Conservation (phyloP, 2,113 vertebrate species). For the Albula goreensis region DNA sequence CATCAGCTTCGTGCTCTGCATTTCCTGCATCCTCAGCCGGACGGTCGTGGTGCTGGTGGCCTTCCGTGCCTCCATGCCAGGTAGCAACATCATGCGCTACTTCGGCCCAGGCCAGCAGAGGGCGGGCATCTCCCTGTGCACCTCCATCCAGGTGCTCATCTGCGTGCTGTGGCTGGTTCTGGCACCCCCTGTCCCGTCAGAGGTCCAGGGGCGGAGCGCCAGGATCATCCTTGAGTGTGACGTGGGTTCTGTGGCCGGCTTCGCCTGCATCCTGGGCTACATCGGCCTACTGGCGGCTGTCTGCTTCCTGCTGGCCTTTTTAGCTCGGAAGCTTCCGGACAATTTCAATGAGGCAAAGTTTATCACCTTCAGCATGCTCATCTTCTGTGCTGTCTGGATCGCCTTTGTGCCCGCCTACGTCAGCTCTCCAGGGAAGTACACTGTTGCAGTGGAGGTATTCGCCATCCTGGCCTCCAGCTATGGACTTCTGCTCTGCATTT, state of each 20-base stretch:
- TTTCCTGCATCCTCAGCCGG: conserved; percentile 56
- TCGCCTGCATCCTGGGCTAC: conserved; percentile 53
- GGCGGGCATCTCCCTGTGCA: conserved; percentile 49
- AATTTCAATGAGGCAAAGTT: conserved; percentile 61
- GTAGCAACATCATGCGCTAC: conserved; percentile 47
- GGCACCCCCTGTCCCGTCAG: conserved; percentile 44
- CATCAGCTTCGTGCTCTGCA: conserved; percentile 59
- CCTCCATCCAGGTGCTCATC: conserved; percentile 54
- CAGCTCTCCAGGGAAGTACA: conserved; percentile 52
- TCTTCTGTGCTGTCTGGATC: conserved; percentile 54
- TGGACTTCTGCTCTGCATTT: conserved; percentile 52
- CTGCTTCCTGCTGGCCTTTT: conserved; percentile 56
- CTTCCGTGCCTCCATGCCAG: conserved; percentile 48
- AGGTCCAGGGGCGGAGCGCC: conserved; percentile 45
- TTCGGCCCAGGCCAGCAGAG: conserved; percentile 54
- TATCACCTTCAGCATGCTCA: conserved; percentile 65
- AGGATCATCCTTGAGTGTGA: conserved; percentile 57
- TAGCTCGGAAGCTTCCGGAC: conserved; percentile 52
- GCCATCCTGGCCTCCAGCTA: conserved; percentile 53
- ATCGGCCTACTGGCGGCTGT: conserved; percentile 52
- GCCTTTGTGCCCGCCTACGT: conserved; percentile 51
- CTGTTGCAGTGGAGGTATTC: conserved; percentile 52
- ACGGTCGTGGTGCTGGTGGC: conserved; percentile 55
- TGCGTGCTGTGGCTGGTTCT: conserved; percentile 54
- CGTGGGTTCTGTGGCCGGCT: conserved; percentile 51